Evolutionary conservation across 2,888 invertebrate genomes (phyloP).

Genomic region (Amblyteles armatorius): DNA sequence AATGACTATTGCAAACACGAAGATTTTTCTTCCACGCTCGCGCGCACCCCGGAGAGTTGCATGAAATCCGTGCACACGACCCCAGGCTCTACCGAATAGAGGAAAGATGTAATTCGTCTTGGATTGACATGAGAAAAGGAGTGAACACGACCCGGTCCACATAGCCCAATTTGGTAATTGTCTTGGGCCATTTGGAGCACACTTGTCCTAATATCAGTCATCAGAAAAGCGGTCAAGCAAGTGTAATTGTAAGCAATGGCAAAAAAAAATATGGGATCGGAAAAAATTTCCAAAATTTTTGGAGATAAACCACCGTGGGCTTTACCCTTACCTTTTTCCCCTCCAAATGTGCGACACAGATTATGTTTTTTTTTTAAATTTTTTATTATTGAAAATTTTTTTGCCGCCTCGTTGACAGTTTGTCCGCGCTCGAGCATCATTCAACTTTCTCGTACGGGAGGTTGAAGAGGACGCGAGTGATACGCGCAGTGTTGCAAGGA

Average conservation of each 20-base stretch:
- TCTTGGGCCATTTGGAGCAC: too few species aligned
- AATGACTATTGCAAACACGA: conserved; percentile 47
- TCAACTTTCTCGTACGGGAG: background rate
- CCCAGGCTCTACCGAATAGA: background rate
- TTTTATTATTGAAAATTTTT: background rate
- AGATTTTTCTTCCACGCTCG: conserved; percentile 17
- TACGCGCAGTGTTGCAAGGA: conserved; percentile 27
- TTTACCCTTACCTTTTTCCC: background rate
- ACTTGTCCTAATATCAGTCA: background rate
- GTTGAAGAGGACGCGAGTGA: conserved; percentile 34
- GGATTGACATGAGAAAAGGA: background rate
- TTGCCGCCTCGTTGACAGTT: background rate
- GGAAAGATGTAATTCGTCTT: background rate
- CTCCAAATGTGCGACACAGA: background rate
- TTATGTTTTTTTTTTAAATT: background rate
- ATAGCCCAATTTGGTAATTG: too few species aligned
- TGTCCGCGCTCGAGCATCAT: background rate
- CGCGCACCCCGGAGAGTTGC: background rate
- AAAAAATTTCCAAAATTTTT: background rate
- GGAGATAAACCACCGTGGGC: background rate
- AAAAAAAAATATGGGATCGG: background rate
- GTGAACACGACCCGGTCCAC: background rate
- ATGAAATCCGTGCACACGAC: conserved; percentile 7
- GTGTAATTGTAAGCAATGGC: background rate
- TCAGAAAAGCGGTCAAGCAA: background rate